Evolutionary conservation across 2,113 vertebrate genomes (phyloP).

Genomic region (Eolophus roseicapilla): DNA sequence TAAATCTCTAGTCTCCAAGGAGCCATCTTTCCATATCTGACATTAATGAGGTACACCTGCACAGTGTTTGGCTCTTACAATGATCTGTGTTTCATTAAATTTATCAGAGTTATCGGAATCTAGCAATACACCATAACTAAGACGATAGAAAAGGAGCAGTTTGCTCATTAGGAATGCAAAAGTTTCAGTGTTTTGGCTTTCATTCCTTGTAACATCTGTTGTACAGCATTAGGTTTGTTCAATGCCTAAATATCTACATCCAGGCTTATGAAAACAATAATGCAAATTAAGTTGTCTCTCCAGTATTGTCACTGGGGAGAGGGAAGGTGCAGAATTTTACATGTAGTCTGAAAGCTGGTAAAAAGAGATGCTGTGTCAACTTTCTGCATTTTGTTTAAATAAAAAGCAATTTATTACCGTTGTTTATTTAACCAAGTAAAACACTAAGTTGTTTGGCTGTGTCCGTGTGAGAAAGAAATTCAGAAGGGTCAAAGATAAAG

Average conservation of each 20-base stretch:
- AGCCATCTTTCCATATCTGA: slow-evolving; percentile 35
- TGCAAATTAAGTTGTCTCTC: slow-evolving; percentile 10
- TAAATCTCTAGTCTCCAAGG: slow-evolving; percentile 62
- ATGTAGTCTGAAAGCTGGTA: neutral
- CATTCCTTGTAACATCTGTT: slow-evolving; percentile 23
- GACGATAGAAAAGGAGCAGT: neutral
- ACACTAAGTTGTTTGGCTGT: neutral
- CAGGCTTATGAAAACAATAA: slow-evolving; percentile 12
- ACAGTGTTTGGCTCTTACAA: slow-evolving; percentile 12
- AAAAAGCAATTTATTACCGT: neutral
- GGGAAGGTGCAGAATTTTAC: neutral
- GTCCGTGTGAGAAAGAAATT: neutral
- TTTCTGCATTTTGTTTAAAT: neutral
- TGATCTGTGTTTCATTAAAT: neutral
- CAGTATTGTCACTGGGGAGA: neutral
- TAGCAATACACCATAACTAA: neutral
- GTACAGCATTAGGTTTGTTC: slow-evolving; percentile 30
- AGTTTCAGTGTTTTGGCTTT: slow-evolving; percentile 47
- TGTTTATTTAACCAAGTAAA: neutral
- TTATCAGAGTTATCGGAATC: slow-evolving; percentile 2
- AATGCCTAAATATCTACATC: neutral
- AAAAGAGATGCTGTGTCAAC: neutral
- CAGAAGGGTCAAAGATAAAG: neutral
- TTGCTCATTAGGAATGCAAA: slow-evolving; percentile 46
- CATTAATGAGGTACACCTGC: slow-evolving; percentile 68